These are phyloP conservation scores for Sycophila sp. DNA, from an alignment of 1,140 invertebrate species.

Conservation along the genomic window DNA sequence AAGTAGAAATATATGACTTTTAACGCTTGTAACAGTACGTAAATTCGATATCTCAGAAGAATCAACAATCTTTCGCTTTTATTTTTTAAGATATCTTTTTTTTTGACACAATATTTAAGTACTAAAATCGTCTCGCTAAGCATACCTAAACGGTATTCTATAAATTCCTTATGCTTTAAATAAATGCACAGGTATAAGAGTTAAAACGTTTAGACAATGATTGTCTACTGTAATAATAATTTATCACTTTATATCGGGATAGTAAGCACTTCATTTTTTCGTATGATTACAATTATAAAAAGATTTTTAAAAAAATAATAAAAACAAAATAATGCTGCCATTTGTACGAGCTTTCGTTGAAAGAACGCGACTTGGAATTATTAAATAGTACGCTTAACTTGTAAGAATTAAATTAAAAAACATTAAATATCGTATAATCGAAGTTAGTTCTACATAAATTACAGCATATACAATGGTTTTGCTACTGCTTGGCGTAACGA, in stretches of 20 bases:
- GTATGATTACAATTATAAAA: conserved; percentile 1
- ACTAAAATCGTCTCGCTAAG: conserved; percentile 29
- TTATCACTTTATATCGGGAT: conserved; percentile 34
- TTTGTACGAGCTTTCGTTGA: conserved; percentile 37
- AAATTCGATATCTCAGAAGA: conserved; percentile 37
- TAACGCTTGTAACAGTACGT: conserved; percentile 40
- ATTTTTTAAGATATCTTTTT: conserved; percentile 28
- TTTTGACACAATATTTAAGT: conserved; percentile 38
- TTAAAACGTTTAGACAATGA: conserved; percentile 29
- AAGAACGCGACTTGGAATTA: conserved; percentile 22
- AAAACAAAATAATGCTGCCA: conserved; percentile 37
- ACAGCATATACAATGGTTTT: conserved; percentile 33
- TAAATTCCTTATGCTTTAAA: conserved; percentile 26
- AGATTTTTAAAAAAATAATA: conserved; percentile 13
- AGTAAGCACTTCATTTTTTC: conserved; percentile 24
- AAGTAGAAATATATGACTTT: conserved; percentile 39
- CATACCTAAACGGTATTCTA: conserved; percentile 33
- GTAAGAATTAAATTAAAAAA: conserved; percentile 32
- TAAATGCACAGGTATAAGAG: conserved; percentile 31
- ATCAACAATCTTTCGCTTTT: conserved; percentile 33
- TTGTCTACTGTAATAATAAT: conserved; percentile 28
- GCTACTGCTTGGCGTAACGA: conserved; percentile 7
- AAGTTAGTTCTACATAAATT: conserved; percentile 38
- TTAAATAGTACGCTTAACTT: conserved; percentile 13
- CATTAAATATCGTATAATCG: conserved; percentile 35